Base-by-base conservation (phyloP, 1,140 invertebrate genomes). In the Whitmania pigra region DNA sequence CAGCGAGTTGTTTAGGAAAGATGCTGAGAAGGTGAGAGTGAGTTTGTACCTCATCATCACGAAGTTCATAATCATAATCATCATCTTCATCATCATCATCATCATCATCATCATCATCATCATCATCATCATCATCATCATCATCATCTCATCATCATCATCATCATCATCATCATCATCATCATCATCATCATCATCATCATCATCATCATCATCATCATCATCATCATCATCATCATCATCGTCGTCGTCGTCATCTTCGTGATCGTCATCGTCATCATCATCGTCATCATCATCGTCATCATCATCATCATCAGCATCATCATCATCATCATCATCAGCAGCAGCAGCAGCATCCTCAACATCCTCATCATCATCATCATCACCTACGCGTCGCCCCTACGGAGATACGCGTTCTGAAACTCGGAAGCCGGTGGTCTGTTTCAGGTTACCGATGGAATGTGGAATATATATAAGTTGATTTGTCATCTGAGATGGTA, bases 61-160 rank as follows among this genome's bases (percentile, higher is more conserved):
- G 43, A 49, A 49, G 43, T 49, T 36, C 13, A 18, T 63, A 6
- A 63, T 63, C 57, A 63, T 63, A 6, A 63, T 63, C 57, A n/a
- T 63, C 57, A 18, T 63, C 57, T 11, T 63, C 57, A 15, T 63
- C 57, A 63, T 63, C 57, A n/a, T 17, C 57, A 20, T 17, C 57
- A 63, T 63, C 57, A 63, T 17, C 57, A 63, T 17, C 57, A 63
- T 63, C 57, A 18, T 18, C 57, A 20, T 63, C 57, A 63, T 63
- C 57, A n/a, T 31, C 43, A 49, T 49, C 43, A 15, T 49, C 43
- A 49, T 49, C 54, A 9, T 57, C 54, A 57, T 57, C 54, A 57
- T 25, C 54, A 57, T 57, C 57, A 18, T 63, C 57, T n/a, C n/a
- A n/a, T n/a, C n/a, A n/a, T n/a, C 40, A 13, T 22, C 55, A 60